Evolutionary conservation across 2,797 vertebrate species (phyloP).

Genomic region (Pantherophis alleghaniensis): DNA sequence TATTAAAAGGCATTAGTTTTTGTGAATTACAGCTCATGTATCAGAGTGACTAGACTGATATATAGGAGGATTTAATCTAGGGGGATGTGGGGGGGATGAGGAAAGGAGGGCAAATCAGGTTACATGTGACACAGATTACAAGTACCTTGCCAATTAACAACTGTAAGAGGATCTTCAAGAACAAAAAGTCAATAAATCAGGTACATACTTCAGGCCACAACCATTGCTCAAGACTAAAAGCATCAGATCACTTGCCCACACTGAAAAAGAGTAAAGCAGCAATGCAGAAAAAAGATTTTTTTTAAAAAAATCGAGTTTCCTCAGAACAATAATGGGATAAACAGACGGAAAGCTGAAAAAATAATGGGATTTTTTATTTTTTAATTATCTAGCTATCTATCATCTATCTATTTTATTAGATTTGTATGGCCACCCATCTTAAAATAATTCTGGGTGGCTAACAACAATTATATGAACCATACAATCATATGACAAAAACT

Average conservation of each 20-base stretch:
- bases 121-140: not conserved
- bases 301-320: not conserved
- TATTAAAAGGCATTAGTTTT: not conserved
- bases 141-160: not conserved
- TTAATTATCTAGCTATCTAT: no score
- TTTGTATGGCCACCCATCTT: not conserved
- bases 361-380: not conserved
- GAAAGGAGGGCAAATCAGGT: not conserved
- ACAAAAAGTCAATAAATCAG: not conserved
- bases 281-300: not conserved
- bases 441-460: not conserved
- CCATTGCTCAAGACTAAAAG: not conserved
- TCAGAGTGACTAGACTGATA: not conserved
- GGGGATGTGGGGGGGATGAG: not conserved
- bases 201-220: no score
- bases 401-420: no score
- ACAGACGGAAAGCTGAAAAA: not conserved
- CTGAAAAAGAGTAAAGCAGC: not conserved
- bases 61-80: not conserved
- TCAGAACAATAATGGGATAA: not conserved
- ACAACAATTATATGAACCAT: not conserved
- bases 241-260: not conserved
- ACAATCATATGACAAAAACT: not conserved
- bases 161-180: not conserved
- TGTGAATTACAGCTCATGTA: not conserved